Percentiles rank a stretch among this genome's conserved stretches.
These are phyloP conservation scores for Prinia subflava DNA, from an alignment of 2,113 vertebrate genomes.

Conservation along the genomic window DNA sequence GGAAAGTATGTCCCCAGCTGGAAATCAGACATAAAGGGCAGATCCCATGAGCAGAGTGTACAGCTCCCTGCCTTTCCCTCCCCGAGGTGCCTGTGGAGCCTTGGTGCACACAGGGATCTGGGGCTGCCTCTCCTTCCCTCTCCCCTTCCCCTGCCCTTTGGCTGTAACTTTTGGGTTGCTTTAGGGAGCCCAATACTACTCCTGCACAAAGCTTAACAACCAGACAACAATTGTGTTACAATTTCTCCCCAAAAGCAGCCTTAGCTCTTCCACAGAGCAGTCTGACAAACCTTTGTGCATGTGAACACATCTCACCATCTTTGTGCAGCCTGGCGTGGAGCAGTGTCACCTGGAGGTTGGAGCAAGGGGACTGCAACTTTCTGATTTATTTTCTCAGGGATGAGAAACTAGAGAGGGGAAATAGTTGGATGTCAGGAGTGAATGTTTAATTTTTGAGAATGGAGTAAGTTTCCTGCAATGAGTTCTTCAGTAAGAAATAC, in stretches of 20 bases:
- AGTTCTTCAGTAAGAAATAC: background rate
- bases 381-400: background rate
- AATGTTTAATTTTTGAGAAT: background rate
- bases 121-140: background rate
- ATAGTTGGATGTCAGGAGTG: background rate
- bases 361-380: background rate
- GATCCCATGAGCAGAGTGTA: accelerated
- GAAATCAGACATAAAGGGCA: background rate
- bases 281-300: background rate
- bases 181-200: accelerated
- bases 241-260: background rate
- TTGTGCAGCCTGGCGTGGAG: background rate
- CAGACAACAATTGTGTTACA: background rate
- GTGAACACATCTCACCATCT: background rate
- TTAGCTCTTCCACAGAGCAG: background rate
- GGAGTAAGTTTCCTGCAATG: background rate
- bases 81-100: background rate
- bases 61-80: background rate
- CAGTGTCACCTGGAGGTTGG: background rate
- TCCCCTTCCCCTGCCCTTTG: background rate
- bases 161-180: background rate
- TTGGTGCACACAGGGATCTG: accelerated
- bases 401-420: background rate
- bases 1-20: background rate
- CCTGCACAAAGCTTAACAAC: background rate